phyloP scores from a whole-genome alignment of 2,113 vertebrate species.

The Trogon surrucura region DNA sequence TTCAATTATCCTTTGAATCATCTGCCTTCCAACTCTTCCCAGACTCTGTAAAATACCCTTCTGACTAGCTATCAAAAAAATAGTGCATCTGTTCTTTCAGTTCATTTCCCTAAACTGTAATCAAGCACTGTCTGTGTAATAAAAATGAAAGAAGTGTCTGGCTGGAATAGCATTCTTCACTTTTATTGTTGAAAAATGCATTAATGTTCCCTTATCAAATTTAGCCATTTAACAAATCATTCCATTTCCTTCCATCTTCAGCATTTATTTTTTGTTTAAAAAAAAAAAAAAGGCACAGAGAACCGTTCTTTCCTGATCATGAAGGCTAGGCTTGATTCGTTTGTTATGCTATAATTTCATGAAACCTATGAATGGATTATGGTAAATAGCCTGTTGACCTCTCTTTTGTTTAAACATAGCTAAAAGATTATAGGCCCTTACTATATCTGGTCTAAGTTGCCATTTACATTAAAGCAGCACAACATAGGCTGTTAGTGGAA shows the following conservation, averaged over 20 bases:
- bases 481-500: neutral
- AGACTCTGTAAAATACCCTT: neutral
- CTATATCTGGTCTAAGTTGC: neutral
- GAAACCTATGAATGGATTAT: neutral
- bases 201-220: constrained; percentile 41
- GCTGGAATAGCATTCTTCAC: constrained; percentile 28
- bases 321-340: constrained; percentile 1
- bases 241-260: neutral
- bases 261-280: neutral
- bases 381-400: neutral
- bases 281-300: neutral
- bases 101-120: constrained; percentile 57
- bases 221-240: constrained; percentile 14
- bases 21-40: constrained; percentile 43
- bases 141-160: constrained; percentile 29
- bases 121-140: constrained; percentile 18
- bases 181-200: constrained; percentile 50
- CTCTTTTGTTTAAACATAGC: constrained; percentile 2
- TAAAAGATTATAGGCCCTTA: neutral
- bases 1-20: constrained; percentile 54
- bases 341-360: neutral
- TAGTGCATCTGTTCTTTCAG: constrained; percentile 34
- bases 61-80: constrained; percentile 37
- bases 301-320: neutral
- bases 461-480: neutral